Base-by-base conservation (phyloP, 1,140 invertebrate species). In the Zelostemma sp. region DNA sequence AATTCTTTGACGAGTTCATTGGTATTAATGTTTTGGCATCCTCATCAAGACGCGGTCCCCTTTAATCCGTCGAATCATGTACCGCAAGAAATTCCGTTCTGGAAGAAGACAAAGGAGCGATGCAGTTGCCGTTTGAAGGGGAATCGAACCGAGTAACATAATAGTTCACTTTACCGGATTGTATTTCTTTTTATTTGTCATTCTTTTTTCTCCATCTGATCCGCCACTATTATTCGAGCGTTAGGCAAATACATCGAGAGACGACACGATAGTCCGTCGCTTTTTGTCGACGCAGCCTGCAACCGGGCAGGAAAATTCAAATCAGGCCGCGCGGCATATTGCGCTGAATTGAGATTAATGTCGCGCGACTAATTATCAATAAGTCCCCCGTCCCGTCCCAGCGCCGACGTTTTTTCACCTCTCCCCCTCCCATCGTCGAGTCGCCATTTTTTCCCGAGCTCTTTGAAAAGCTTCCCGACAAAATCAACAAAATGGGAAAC, bases 321-420 rank as follows among this genome's bases (percentile, higher is more conserved):
- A 84, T 84, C 74, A 84, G 78, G 68, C 73, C 66, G 77, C 72
- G 80, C 75, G 73, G 78, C 82, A 83, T 82, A 83, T 84, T 84
- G 82, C 76, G 78, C 73, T 84, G 77, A 85, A 83, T 83, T 74
- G 80, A 83, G 81, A 83, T 85, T 85, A 83, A 85, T 83, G 79
- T 76, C 77, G 75, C 74, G 73, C 72, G 77, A 81, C 79, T 85
- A 85, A 85, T 83, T 83, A 83, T 81, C 74, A 70, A 73, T 55
- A 69, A 67, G 55, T 68, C 61, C 51, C 46, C 53, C 45, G 48
- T 60, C 48, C 64, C 50, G 18, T 35, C 66, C 46, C 49, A n/a
- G n/a, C 47, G 21, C 35, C 17, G 5, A 6, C 11, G 3, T n/a
- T 38, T 38, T 12, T 41, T 14, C n/a, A 1, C 15, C 15, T 41